Conservation (phyloP, 2,797 vertebrate species). For the Lemur catta region DNA sequence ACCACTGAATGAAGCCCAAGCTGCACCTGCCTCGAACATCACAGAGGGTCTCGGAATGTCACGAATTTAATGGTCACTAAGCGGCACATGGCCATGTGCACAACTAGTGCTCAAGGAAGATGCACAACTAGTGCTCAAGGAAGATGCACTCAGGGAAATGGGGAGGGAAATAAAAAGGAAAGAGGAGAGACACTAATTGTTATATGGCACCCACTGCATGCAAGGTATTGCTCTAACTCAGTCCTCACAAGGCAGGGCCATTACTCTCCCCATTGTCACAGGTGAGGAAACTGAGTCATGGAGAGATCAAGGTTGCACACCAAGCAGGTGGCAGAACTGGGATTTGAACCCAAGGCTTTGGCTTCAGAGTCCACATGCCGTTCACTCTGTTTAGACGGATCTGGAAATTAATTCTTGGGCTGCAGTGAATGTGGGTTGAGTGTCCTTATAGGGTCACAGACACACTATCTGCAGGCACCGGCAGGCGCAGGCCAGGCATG, state of each 20-base stretch:
- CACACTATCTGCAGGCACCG: background rate
- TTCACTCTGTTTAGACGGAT: background rate
- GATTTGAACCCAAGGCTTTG: too few species aligned
- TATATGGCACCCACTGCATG: background rate
- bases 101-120: background rate
- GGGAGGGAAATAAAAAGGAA: background rate
- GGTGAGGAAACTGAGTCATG: background rate
- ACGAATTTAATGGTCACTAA: fast-evolving
- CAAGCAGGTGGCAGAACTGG: background rate
- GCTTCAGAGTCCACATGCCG: background rate
- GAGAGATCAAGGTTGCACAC: background rate
- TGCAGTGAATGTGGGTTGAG: background rate
- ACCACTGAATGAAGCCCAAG: background rate
- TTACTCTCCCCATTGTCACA: fast-evolving
- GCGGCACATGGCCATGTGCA: fast-evolving
- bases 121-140: fast-evolving
- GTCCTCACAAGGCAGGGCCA: background rate
- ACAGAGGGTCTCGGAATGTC: fast-evolving
- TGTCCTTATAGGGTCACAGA: background rate
- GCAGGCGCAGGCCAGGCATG: fast-evolving
- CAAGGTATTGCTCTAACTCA: background rate
- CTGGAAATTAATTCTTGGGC: background rate
- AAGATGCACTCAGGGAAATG: fast-evolving
- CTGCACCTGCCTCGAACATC: background rate
- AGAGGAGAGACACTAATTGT: background rate